Evolutionary conservation across 2,888 invertebrate species (phyloP).

Genomic region (Theretra japonica): DNA sequence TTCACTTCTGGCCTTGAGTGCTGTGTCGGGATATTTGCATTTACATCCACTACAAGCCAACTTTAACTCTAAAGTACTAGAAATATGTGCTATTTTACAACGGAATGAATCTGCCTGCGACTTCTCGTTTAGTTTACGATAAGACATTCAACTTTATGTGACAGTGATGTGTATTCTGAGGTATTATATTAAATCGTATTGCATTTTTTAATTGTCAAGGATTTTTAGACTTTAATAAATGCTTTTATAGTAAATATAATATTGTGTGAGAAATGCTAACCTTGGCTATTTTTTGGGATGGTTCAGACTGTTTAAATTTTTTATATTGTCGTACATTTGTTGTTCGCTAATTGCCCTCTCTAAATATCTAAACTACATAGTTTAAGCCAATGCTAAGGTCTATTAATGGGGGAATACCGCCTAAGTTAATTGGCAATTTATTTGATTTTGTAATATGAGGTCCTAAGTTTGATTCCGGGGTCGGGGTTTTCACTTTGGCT

Average conservation of each 20-base stretch:
- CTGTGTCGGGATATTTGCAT: slow-evolving; percentile 29
- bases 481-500: too few species aligned
- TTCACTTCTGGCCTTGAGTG: slow-evolving; percentile 51
- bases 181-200: slow-evolving; percentile 30
- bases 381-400: too few species aligned
- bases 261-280: too few species aligned
- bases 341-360: too few species aligned
- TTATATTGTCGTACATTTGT: too few species aligned
- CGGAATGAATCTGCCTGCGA: slow-evolving; percentile 34
- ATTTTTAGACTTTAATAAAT: neutral
- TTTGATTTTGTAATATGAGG: too few species aligned
- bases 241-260: neutral
- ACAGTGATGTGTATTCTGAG: slow-evolving; percentile 50
- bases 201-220: neutral
- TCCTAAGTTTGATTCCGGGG: too few species aligned
- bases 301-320: too few species aligned
- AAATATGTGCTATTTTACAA: slow-evolving; percentile 31
- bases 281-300: too few species aligned
- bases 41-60: neutral
- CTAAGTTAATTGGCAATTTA: too few species aligned
- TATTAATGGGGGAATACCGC: too few species aligned
- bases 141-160: slow-evolving; percentile 54
- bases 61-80: neutral
- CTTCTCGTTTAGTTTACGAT: slow-evolving; percentile 52
- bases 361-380: too few species aligned